Evolutionary conservation across 2,113 vertebrate species (phyloP), one percentile per base, ranked within the genome.

Genomic region (Pedetes capensis): DNA sequence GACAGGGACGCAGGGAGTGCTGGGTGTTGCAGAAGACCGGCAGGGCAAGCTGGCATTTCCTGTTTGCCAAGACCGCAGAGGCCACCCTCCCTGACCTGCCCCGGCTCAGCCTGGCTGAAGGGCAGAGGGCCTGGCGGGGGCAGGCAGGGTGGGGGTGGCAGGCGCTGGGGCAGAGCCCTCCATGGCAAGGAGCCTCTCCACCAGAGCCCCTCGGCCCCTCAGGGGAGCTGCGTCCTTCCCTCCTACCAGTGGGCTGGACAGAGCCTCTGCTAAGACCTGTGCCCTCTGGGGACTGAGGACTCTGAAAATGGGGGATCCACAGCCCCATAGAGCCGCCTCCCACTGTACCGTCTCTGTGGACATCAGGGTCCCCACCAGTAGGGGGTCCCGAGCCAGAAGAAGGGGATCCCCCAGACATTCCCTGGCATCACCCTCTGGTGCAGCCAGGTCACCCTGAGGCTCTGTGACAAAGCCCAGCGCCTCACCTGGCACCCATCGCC

Each of bases 31-130:
- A 83, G 49, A 61, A 2, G 2, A 18, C 86, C 64, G 8, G 7
- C 23, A 78, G 92, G 49, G 57, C 6, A 18, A 79, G 44, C 8
- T 79, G 94, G 92, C 81, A 63, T 83, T 95, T 91, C 75, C 84
- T 84, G 23, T 74, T 89, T 57, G 37, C 71, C 55, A 29, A 47
- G 61, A 71, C n/a, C 29, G 14, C 42, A 6, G 55, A 2, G 16
- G 59, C 64, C 66, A 63, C 87, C 83, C 71, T 61, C 13, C 0
- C 61, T 63, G 8, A 63, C 61, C 61, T 63, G 61, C 8, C 51
- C 22, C 5, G 4, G 64, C 18, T 37, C 57, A 20, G 59, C 85
- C 7, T 39, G 55, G 16, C 47, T 17, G 34, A 29, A 78, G 32
- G 78, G 59, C 18, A 4, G 20, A 12, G 61, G 29, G 23, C 51